These are phyloP conservation scores for Carcina quercana DNA, from an alignment of 2,888 invertebrate species.

Conservation along the genomic window DNA sequence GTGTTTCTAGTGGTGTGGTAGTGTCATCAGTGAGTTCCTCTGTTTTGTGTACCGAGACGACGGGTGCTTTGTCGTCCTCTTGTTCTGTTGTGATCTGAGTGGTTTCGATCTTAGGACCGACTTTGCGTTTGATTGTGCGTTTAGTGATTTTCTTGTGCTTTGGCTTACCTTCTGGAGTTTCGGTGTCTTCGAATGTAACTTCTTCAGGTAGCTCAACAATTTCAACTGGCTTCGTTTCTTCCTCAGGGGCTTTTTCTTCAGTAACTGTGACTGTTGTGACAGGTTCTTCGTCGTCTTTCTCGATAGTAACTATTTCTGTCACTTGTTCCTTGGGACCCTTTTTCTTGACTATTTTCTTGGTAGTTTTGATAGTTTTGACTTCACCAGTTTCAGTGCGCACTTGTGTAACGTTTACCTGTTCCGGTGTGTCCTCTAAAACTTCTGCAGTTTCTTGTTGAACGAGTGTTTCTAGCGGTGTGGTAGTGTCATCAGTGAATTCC, in stretches of 20 bases:
- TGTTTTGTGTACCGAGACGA: conserved; percentile 18
- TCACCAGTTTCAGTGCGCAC: conserved; percentile 23
- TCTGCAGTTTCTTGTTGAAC: conserved; percentile 18
- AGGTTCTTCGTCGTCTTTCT: conserved; percentile 13
- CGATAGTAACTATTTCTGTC: conserved; percentile 24
- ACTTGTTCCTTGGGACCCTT: conserved; percentile 26
- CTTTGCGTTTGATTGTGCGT: conserved; percentile 31
- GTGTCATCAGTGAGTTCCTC: conserved; percentile 19
- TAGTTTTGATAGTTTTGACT: conserved; percentile 14
- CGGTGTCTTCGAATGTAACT: conserved; percentile 21
- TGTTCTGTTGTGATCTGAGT: conserved; percentile 32
- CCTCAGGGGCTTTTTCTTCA: conserved; percentile 20
- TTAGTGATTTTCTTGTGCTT: conserved; percentile 19
- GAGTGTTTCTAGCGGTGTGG: conserved; percentile 15
- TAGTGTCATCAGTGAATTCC: conserved; percentile 22
- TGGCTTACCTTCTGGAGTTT: conserved; percentile 14
- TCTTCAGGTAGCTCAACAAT: conserved; percentile 39
- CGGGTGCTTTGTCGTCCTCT: conserved; percentile 27
- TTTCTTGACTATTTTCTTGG: conserved; percentile 20
- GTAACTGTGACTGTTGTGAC: conserved; percentile 17
- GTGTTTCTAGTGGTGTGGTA: conserved; percentile 12
- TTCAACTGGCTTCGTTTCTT: conserved; percentile 8
- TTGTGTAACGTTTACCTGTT: conserved; percentile 41
- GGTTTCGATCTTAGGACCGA: conserved; percentile 36
- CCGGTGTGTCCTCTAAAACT: conserved; percentile 29